Base-by-base conservation (phyloP, 2,113 vertebrate genomes). In the Sturnus vulgaris region DNA sequence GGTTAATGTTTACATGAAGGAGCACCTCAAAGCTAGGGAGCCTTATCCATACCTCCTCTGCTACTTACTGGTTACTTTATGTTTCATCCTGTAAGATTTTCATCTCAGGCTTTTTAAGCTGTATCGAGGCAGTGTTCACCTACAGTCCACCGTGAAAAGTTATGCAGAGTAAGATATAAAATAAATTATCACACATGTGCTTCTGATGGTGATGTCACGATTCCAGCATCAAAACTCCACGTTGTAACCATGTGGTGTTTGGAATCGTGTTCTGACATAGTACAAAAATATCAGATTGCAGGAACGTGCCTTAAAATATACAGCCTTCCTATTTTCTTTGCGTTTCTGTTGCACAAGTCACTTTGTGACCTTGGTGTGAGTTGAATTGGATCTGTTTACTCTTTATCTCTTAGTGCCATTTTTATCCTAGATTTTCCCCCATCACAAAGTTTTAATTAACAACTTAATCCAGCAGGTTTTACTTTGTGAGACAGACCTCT, bases 1-100 rank as follows among this genome's bases (percentile, higher is more conserved):
- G 9, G 4, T 57, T 64, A 24, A 12, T 0, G 1, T 61, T 73
- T 61, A 35, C 24, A 35, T 0, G 5, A 63, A 59, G 24, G 4
- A 81, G 11, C 6, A 42, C 10, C 53, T 93, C 3, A 0, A 27
- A 87, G 10, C 1, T 31, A 15, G 11, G 23, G 37, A 73, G 10
- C 5, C 3, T 23, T 42, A 24, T 13, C 31, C 9, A 15, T 56
- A 30, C 5, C 11, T 77, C 37, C 77, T 59, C 40, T 40, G 18
- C 63, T 49, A 24, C 35, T 83, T 71, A 52, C 12, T 55, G 11
- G 2, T 55, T 84, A 42, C 7, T 53, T 76, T 30, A 33, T 23
- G 12, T 9, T 82, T 73, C 35, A 16, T 40, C 24, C 17, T 2
- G 0, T 17, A 65, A 52, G 21, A 61, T 14, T 7, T 77, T 76